phyloP scores from a whole-genome alignment of 2,113 vertebrate species.

The Felis chaus region DNA sequence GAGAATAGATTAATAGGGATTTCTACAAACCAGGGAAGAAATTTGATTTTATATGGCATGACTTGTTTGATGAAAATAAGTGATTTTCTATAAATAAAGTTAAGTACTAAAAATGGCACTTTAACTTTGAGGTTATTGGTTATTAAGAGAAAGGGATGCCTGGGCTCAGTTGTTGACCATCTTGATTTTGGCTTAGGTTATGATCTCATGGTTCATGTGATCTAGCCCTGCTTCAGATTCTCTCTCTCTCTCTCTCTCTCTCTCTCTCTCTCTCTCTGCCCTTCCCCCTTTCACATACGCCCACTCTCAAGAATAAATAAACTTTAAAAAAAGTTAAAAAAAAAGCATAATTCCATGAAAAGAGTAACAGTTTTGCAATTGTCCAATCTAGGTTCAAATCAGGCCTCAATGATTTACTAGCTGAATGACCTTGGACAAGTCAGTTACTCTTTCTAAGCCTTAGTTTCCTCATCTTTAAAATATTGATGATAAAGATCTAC shows the following conservation, averaged over 20 bases:
- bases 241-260: too few species aligned
- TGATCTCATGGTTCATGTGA: too few species aligned
- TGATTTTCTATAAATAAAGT: slow-evolving; percentile 4
- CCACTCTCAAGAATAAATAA: too few species aligned
- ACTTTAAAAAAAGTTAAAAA: too few species aligned
- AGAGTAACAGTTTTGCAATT: neutral
- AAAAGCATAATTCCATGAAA: neutral
- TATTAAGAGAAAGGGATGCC: neutral
- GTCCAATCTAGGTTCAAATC: neutral
- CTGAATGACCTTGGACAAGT: neutral
- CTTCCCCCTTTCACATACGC: too few species aligned
- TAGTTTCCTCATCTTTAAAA: slow-evolving; percentile 30
- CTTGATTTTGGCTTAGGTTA: too few species aligned
- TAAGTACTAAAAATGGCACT: neutral
- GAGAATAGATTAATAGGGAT: neutral
- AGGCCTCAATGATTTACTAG: neutral
- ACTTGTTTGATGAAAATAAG: neutral
- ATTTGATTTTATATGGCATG: neutral
- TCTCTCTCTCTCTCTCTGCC: too few species aligned
- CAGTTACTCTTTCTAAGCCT: neutral
- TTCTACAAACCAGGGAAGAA: neutral
- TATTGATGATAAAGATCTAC: neutral
- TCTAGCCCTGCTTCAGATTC: too few species aligned
- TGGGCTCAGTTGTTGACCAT: too few species aligned
- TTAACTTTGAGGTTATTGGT: neutral